Evolutionary conservation across 2,888 invertebrate species (phyloP).

Genomic region (Eulithis testata): DNA sequence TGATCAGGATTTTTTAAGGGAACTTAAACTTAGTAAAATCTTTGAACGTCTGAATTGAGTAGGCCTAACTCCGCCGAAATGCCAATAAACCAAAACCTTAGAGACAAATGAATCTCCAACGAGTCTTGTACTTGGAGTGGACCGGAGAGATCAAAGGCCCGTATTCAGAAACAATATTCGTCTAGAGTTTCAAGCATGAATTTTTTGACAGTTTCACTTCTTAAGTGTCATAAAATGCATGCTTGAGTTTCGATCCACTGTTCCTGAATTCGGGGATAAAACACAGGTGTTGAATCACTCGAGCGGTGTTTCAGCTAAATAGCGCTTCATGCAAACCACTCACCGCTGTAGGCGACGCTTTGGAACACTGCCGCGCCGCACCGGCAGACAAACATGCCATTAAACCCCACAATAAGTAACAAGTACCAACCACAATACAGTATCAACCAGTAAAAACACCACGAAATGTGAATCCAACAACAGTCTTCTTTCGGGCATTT

Average conservation of each 20-base stretch:
- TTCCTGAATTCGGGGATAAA: constrained; percentile 9
- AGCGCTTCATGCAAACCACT: constrained; percentile 86
- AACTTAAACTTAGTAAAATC: not conserved
- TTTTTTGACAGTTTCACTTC: no score
- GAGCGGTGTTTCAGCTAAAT: constrained; percentile 49
- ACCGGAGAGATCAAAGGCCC: constrained; percentile 38
- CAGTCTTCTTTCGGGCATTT: not conserved
- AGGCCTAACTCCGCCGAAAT: constrained; percentile 2
- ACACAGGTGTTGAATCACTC: constrained; percentile 20
- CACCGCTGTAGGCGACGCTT: constrained; percentile 98
- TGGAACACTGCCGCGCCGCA: constrained; percentile 92
- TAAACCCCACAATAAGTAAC: constrained; percentile 58
- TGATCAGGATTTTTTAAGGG: no score
- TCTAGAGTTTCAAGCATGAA: no score
- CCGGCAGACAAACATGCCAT: constrained; percentile 83
- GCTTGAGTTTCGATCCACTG: no score
- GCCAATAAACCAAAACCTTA: constrained; percentile 15
- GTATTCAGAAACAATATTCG: no score
- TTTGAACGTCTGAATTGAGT: constrained; percentile 2
- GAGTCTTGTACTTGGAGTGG: constrained; percentile 66
- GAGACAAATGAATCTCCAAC: constrained; percentile 59
- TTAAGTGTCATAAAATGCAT: no score
- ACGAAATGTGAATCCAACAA: constrained; percentile 2
- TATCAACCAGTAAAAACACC: constrained; percentile 20
- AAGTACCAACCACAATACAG: constrained; percentile 30